phyloP scores from a whole-genome alignment of 2,113 vertebrate species.

The Hydrochoerus hydrochaeris region DNA sequence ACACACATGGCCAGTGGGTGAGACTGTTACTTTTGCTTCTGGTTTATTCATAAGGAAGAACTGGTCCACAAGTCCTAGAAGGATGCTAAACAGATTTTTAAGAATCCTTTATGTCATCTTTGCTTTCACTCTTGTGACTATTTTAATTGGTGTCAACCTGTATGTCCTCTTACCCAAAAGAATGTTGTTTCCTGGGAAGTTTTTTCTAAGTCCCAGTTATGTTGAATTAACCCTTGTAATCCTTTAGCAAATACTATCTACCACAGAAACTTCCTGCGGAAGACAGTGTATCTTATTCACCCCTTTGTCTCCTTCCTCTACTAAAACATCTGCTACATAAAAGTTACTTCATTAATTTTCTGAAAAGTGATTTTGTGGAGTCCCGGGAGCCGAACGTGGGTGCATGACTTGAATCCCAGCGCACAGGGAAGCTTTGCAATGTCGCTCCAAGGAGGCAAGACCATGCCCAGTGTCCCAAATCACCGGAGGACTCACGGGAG shows the following conservation, averaged over 20 bases:
- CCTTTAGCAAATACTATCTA: conserved; percentile 36
- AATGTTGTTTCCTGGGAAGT: neutral
- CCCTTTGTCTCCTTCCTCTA: conserved; percentile 8
- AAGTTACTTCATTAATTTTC: neutral
- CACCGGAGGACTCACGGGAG: too few relatives aligned
- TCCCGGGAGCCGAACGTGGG: too few relatives aligned
- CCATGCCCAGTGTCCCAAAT: too few relatives aligned
- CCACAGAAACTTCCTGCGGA: neutral
- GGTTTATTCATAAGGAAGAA: neutral
- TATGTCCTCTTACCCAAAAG: neutral
- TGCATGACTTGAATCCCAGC: too few relatives aligned
- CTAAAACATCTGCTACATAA: neutral
- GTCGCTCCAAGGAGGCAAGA: too few relatives aligned
- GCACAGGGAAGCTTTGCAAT: too few relatives aligned
- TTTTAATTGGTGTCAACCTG: neutral
- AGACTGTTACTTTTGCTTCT: neutral
- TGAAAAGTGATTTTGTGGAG: neutral
- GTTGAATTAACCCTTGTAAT: neutral
- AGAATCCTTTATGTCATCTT: neutral
- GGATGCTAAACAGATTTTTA: neutral
- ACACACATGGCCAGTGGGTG: neutral
- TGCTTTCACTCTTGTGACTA: neutral
- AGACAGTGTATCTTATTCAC: neutral
- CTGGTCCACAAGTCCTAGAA: neutral
- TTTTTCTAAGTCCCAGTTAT: neutral